Evolutionary conservation across 2,113 vertebrate species (phyloP).

Genomic region (Thunnus maccoyii): DNA sequence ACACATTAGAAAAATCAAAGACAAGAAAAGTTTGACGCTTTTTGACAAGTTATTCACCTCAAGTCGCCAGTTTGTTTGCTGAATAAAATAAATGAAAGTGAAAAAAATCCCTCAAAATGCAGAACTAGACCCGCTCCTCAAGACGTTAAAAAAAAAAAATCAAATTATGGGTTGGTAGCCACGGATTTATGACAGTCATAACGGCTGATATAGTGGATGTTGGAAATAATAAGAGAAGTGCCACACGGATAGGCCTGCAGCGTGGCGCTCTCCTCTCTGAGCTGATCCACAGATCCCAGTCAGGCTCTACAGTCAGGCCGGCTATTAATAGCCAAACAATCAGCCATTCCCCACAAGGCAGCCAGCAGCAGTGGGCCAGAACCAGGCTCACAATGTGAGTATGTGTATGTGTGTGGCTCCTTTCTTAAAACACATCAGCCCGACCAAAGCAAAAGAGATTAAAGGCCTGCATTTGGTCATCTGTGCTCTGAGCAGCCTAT

Average conservation of each 20-base stretch:
- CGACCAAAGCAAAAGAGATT: neutral
- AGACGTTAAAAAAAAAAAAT: neutral
- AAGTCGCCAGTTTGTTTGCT: neutral
- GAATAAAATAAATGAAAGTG: neutral
- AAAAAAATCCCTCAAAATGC: neutral
- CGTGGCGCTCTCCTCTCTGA: conserved; percentile 40
- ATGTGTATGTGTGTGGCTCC: neutral
- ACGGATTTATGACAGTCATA: neutral
- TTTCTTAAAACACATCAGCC: conserved; percentile 2
- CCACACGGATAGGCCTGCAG: conserved; percentile 14
- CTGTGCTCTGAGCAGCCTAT: neutral
- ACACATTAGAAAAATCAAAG: neutral
- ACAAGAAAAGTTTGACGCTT: neutral
- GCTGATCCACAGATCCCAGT: conserved; percentile 59
- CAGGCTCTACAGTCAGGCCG: conserved; percentile 52
- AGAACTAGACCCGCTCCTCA: neutral
- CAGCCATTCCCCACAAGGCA: conserved; percentile 68
- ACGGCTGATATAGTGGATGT: neutral
- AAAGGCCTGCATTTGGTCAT: conserved; percentile 38
- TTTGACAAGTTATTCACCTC: conserved; percentile 1
- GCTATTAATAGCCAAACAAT: conserved; percentile 83
- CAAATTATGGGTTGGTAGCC: neutral
- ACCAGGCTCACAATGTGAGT: conserved; percentile 1
- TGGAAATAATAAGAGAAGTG: conserved; percentile 24
- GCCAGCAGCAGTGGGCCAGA: conserved; percentile 50